These are phyloP conservation scores for Pogoniulus pusillus DNA, from an alignment of 2,797 vertebrate genomes.

Conservation along the genomic window DNA sequence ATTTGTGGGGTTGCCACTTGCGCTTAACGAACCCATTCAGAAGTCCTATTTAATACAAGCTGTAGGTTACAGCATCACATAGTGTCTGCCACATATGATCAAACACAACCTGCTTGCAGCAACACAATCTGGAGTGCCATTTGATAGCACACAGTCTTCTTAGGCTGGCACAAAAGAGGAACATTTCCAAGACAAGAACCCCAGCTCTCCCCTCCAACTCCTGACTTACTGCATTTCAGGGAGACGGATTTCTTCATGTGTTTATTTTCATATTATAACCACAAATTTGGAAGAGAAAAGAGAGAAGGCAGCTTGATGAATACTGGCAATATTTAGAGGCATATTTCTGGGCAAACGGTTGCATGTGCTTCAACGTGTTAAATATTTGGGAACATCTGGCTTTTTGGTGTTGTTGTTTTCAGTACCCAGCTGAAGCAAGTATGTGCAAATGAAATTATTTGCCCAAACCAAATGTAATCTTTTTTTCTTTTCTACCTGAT, in stretches of 20 bases:
- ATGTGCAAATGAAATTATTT: not conserved
- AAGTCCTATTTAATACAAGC: not conserved
- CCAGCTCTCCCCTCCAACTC: not conserved
- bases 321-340: conserved; percentile 16
- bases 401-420: conserved; percentile 17
- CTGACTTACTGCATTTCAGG: conserved; percentile 20
- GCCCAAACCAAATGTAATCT: not conserved
- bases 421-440: conserved; percentile 21
- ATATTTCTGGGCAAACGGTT: conserved; percentile 31
- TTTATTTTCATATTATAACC: conserved; percentile 56
- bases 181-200: not conserved
- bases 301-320: conserved; percentile 40
- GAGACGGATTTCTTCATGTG: conserved; percentile 11
- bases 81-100: not conserved
- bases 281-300: conserved; percentile 43
- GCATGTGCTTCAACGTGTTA: conserved; percentile 1
- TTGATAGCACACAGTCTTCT: not conserved
- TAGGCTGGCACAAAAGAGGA: not conserved
- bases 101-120: not conserved
- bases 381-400: conserved; percentile 40
- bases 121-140: not conserved
- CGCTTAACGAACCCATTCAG: not conserved
- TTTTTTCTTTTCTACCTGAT: not conserved
- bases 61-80: not conserved
- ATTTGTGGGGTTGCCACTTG: not conserved